Percentiles rank a stretch among this genome's conserved stretches.
Evolutionary conservation across 2,888 invertebrate species (phyloP).

Genomic region (Caenorhabditis japonica): DNA sequence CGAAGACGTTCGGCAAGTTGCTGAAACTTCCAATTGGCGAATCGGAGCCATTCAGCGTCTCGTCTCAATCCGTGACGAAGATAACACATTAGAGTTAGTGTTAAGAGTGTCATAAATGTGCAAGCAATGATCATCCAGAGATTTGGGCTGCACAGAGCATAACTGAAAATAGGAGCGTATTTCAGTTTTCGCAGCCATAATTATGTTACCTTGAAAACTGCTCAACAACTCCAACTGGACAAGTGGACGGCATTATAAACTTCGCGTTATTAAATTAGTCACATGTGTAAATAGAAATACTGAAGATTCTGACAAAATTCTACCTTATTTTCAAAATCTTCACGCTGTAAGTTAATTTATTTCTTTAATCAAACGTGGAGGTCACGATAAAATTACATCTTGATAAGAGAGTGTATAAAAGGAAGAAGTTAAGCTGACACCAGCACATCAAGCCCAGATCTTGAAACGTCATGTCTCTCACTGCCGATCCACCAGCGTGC

Average conservation of each 20-base stretch:
- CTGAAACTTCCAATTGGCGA: constrained; percentile 31
- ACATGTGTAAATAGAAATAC: not conserved
- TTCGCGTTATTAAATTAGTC: not conserved
- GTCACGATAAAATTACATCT: not conserved
- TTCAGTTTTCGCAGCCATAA: not conserved
- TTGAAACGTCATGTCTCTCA: too few relatives aligned
- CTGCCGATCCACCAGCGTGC: too few relatives aligned
- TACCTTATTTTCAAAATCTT: too few relatives aligned
- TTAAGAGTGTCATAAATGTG: constrained; percentile 32
- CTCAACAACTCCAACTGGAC: not conserved
- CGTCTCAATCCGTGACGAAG: constrained; percentile 24
- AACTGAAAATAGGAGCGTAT: constrained; percentile 10
- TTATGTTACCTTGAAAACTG: constrained; percentile 1
- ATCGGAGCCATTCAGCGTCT: constrained; percentile 20
- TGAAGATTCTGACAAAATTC: too few relatives aligned
- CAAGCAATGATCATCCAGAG: constrained; percentile 43
- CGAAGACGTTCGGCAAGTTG: constrained; percentile 37
- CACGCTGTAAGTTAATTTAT: too few relatives aligned
- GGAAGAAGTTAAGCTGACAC: too few relatives aligned
- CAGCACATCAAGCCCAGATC: too few relatives aligned
- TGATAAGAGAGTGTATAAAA: constrained; percentile 1
- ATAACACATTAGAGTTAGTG: constrained; percentile 24
- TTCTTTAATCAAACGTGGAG: not conserved
- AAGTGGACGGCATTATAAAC: too few relatives aligned
- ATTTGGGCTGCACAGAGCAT: constrained; percentile 36